Conservation (phyloP, 2,113 vertebrate species). For the Ondatra zibethicus region DNA sequence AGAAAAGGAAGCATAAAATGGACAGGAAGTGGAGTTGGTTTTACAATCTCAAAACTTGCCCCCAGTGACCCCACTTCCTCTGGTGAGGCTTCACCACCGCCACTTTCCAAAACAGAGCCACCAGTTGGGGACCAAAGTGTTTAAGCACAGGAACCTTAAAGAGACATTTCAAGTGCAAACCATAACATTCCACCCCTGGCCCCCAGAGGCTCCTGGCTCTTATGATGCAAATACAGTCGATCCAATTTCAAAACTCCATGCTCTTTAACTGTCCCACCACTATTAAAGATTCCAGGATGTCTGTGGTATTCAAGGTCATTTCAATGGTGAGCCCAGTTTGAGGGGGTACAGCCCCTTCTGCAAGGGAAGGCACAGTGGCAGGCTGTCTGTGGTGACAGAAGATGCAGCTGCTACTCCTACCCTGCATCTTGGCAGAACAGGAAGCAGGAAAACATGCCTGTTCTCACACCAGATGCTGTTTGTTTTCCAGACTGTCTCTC, state of each 20-base stretch:
- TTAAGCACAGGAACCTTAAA: too few species aligned
- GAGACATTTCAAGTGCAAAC: neutral
- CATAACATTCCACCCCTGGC: neutral
- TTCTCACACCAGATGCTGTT: neutral
- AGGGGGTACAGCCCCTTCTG: neutral
- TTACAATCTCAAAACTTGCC: neutral
- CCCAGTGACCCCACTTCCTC: neutral
- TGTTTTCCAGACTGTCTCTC: neutral
- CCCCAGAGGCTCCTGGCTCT: neutral
- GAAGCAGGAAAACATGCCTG: neutral
- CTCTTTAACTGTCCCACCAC: neutral
- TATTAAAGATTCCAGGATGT: neutral
- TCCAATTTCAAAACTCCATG: neutral
- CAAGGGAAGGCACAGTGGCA: neutral
- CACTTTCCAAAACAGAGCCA: too few species aligned
- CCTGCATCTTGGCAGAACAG: neutral
- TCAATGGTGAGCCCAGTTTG: neutral
- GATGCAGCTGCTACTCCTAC: too few species aligned
- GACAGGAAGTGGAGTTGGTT: neutral
- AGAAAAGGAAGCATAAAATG: neutral
- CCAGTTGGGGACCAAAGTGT: neutral
- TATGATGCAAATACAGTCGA: neutral
- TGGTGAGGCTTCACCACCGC: neutral
- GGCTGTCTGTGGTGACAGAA: neutral
- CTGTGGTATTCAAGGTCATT: neutral